phyloP scores from a whole-genome alignment of 2,113 vertebrate genomes.

The Microcebus jonahi region DNA sequence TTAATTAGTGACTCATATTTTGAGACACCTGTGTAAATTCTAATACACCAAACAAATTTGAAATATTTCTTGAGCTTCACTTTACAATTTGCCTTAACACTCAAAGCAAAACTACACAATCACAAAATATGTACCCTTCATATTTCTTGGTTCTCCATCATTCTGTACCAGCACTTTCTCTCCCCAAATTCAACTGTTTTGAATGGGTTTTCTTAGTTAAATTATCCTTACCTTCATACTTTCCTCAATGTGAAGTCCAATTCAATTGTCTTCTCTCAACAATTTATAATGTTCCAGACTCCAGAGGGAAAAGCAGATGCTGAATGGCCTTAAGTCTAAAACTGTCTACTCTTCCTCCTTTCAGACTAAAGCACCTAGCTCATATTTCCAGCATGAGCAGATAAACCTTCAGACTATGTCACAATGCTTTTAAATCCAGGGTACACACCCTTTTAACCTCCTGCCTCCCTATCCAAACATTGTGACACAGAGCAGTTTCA shows the following conservation, averaged over 20 bases:
- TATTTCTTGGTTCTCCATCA: neutral
- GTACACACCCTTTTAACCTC: conserved; percentile 52
- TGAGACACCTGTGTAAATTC: conserved; percentile 1
- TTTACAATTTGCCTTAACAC: neutral
- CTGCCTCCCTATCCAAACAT: neutral
- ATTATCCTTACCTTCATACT: conserved; percentile 58
- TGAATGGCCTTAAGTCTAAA: neutral
- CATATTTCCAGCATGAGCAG: neutral
- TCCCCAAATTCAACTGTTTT: conserved; percentile 18
- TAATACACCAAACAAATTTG: neutral
- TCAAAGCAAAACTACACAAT: neutral
- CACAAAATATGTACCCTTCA: neutral
- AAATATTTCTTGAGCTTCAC: conserved; percentile 5
- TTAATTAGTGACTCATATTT: conserved; percentile 19
- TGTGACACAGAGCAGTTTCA: neutral
- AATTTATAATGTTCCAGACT: neutral
- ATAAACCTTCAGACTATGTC: conserved; percentile 31
- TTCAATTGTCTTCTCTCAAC: neutral
- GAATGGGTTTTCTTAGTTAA: neutral
- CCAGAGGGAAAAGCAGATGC: neutral
- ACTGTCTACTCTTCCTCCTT: neutral
- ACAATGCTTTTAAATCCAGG: conserved; percentile 4
- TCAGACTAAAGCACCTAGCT: neutral
- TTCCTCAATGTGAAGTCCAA: conserved; percentile 7
- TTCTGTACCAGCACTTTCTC: neutral